Evolutionary conservation across 2,113 vertebrate species (phyloP).

Genomic region (Macrotus californicus): DNA sequence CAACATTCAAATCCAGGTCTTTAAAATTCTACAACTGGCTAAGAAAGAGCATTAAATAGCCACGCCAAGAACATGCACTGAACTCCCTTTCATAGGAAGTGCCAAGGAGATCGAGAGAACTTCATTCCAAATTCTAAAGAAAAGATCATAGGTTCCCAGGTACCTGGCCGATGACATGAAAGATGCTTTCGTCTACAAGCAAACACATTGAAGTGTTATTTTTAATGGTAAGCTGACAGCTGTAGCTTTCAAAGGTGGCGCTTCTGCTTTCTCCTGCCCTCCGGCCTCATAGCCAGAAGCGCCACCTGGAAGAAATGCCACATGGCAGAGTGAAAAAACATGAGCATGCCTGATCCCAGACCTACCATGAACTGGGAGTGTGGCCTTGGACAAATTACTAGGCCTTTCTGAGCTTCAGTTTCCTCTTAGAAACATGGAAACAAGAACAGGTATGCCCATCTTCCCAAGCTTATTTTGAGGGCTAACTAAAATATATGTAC

Average conservation of each 20-base stretch:
- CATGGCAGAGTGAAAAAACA: not conserved
- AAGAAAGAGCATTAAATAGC: constrained; percentile 1
- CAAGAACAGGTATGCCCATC: not conserved
- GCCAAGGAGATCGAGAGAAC: not conserved
- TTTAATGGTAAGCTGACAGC: constrained; percentile 13
- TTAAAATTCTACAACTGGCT: not conserved
- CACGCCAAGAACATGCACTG: not conserved
- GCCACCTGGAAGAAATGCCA: not conserved
- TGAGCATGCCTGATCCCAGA: not conserved
- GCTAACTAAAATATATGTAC: not conserved
- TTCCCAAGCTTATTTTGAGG: not conserved
- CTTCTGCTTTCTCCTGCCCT: not conserved
- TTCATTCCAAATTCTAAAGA: not conserved
- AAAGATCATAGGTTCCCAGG: not conserved
- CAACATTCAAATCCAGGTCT: not conserved
- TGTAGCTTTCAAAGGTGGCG: not conserved
- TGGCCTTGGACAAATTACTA: not conserved
- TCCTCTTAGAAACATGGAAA: constrained; percentile 7
- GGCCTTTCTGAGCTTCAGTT: not conserved
- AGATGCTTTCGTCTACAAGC: not conserved
- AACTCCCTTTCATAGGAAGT: not conserved
- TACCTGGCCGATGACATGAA: not conserved
- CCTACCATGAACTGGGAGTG: accelerated
- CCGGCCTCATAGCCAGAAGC: not conserved
- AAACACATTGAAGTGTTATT: constrained; percentile 16